phyloP scores from a whole-genome alignment of 2,113 vertebrate species.

The Microcebus griseorufus region DNA sequence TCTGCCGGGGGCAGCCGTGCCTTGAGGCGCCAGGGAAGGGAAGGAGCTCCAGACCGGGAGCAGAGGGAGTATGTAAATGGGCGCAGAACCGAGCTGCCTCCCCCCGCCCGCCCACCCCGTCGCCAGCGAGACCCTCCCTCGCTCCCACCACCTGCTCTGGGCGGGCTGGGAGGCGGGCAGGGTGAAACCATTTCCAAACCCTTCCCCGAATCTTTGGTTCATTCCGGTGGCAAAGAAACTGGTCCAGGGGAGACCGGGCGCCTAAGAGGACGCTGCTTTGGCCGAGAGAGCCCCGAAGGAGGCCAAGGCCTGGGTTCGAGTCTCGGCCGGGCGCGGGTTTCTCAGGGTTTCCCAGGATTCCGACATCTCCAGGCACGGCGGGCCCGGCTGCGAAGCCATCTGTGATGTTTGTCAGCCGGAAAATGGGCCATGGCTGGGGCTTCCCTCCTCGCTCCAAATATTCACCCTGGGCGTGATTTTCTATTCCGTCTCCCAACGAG shows the following conservation, averaged over 20 bases:
- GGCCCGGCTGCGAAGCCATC: rapidly evolving
- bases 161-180: background rate
- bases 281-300: background rate
- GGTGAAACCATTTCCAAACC: background rate
- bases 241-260: rapidly evolving
- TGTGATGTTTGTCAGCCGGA: rapidly evolving
- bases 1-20: background rate
- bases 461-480: background rate
- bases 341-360: background rate
- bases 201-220: background rate
- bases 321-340: rapidly evolving
- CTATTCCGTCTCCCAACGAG: no score
- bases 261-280: background rate
- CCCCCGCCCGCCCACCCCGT: background rate
- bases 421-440: rapidly evolving
- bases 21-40: background rate
- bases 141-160: rapidly evolving
- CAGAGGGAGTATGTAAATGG: background rate
- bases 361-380: background rate
- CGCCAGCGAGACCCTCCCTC: background rate
- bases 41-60: background rate
- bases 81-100: background rate
- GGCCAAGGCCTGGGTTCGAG: rapidly evolving
- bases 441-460: background rate
- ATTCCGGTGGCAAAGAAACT: background rate